These are phyloP conservation scores for Buphagus erythrorhynchus DNA, from an alignment of 2,797 vertebrate genomes.

Conservation along the genomic window DNA sequence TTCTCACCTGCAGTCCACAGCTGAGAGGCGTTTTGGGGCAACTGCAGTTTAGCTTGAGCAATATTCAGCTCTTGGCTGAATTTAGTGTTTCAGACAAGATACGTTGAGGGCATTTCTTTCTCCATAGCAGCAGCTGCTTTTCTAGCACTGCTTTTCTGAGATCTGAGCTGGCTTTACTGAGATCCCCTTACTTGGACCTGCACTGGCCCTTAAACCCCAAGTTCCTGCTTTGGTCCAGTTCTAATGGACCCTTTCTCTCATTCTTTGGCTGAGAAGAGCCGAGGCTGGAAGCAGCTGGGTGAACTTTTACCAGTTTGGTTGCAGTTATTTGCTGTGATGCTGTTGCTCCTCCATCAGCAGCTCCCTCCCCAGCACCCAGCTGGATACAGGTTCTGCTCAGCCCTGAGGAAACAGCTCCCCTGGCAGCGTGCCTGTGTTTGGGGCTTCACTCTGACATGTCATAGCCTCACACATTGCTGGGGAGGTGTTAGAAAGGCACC, in stretches of 20 bases:
- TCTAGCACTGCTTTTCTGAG: neutral
- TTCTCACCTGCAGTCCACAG: neutral
- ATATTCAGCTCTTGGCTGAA: neutral
- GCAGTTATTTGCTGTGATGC: neutral
- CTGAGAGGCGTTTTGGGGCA: neutral
- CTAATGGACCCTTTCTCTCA: neutral
- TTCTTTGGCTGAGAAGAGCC: neutral
- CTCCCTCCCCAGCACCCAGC: neutral
- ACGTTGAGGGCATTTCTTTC: neutral
- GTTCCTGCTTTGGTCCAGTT: neutral
- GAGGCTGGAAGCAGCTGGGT: neutral
- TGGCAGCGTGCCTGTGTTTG: slow-evolving; percentile 46
- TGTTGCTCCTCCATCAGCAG: neutral
- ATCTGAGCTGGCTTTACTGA: neutral
- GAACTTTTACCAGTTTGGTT: too few relatives aligned
- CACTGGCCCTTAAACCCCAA: neutral
- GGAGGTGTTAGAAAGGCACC: slow-evolving; percentile 66
- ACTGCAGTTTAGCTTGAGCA: neutral
- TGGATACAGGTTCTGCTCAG: neutral
- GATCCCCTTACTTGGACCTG: neutral
- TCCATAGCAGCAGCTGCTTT: neutral
- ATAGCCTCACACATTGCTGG: slow-evolving; percentile 59
- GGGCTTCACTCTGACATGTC: slow-evolving; percentile 65
- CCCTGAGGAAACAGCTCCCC: neutral
- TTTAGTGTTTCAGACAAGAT: neutral